A percentile compares a stretch with the other conserved stretches of the same genome.
phyloP scores from a whole-genome alignment of 2,797 vertebrate species.

The Arrhamphus sclerolepis region DNA sequence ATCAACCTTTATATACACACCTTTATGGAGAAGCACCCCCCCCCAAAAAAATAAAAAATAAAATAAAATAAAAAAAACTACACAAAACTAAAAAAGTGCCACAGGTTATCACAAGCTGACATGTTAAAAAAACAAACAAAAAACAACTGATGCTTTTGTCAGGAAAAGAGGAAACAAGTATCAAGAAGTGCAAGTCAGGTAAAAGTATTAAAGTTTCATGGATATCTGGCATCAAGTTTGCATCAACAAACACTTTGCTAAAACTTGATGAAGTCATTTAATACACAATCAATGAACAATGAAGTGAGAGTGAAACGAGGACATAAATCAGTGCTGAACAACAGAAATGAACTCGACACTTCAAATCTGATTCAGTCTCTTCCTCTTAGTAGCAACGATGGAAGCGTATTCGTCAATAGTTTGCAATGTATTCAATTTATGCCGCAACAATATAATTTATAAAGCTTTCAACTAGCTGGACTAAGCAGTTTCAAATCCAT shows the following conservation, averaged over 20 bases:
- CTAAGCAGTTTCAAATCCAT: conserved; percentile 21
- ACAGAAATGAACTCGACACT: conserved; percentile 9
- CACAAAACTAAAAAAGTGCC: conserved; percentile 9
- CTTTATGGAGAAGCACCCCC: too few species aligned
- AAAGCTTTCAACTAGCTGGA: too few species aligned
- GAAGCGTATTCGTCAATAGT: too few species aligned
- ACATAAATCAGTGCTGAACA: conserved; percentile 27
- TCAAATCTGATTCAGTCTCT: not conserved
- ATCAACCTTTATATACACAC: not conserved
- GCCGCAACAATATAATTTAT: too few species aligned
- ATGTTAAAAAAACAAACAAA: not conserved
- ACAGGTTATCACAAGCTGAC: too few species aligned
- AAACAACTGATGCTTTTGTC: conserved; percentile 2
- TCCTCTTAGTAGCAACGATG: too few species aligned
- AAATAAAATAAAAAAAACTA: too few species aligned
- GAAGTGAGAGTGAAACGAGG: conserved; percentile 8
- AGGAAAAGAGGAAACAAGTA: not conserved
- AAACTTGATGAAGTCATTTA: conserved; percentile 1
- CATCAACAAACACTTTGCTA: too few species aligned
- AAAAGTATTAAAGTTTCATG: conserved; percentile 15
- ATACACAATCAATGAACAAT: not conserved
- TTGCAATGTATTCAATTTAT: too few species aligned
- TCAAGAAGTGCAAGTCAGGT: conserved; percentile 1
- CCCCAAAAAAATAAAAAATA: not conserved
- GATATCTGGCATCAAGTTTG: conserved; percentile 1